These are phyloP conservation scores for Graptemys geographica DNA, from an alignment of 2,797 vertebrate species.

Conservation along the genomic window DNA sequence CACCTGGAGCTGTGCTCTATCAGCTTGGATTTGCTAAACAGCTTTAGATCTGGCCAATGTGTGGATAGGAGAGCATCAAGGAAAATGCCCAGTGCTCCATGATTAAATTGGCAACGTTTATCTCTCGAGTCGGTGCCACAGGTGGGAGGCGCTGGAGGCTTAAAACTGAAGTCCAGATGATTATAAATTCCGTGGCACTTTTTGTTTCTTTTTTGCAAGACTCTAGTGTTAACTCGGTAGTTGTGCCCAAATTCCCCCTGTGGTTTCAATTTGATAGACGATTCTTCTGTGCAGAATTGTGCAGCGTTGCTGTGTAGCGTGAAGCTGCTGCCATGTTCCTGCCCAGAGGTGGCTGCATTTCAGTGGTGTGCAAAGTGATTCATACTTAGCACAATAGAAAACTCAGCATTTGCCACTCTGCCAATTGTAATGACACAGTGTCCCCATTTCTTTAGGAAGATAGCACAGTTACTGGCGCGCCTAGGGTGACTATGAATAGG, in stretches of 20 bases:
- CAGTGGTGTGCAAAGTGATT: neutral
- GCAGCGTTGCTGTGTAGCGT: neutral
- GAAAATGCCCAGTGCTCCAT: neutral
- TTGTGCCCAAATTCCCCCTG: neutral
- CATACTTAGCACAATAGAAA: rapidly evolving
- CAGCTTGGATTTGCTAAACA: neutral
- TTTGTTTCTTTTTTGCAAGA: neutral
- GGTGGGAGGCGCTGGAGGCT: neutral
- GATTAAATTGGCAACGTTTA: neutral
- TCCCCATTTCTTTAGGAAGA: neutral
- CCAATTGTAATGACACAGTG: neutral
- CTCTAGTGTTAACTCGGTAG: neutral
- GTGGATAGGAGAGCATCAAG: neutral
- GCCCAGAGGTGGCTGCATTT: neutral
- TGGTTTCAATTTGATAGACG: neutral
- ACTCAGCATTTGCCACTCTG: neutral
- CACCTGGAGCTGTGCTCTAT: neutral
- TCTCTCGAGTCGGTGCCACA: neutral
- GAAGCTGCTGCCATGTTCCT: neutral
- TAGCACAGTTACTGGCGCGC: neutral
- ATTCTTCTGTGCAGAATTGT: neutral
- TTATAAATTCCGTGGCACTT: neutral
- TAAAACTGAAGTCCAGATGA: neutral
- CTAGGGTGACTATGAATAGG: neutral
- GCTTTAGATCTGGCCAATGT: neutral